phyloP scores from a whole-genome alignment of 2,113 vertebrate species.

The Epinephelus cyanopodus region DNA sequence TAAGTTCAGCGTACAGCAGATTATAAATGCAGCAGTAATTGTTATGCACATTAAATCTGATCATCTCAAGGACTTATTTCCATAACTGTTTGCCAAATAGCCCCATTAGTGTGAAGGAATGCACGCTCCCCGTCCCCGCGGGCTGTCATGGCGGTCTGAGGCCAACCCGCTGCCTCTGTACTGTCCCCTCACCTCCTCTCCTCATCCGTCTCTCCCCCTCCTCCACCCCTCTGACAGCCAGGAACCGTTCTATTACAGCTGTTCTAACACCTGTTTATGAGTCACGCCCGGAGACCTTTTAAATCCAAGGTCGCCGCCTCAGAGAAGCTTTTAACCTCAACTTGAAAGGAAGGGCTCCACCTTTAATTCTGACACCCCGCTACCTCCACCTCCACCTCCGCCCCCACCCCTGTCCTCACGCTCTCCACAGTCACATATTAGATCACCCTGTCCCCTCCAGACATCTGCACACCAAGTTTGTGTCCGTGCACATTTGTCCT shows the following conservation, averaged over 20 bases:
- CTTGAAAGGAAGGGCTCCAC: conserved; percentile 53
- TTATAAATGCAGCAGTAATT: conserved; percentile 25
- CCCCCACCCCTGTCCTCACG: background rate
- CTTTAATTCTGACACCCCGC: conserved; percentile 28
- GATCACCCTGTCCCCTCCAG: conserved; percentile 33
- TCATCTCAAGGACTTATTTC: conserved; percentile 30
- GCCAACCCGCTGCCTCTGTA: background rate
- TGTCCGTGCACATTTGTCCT: conserved; percentile 12
- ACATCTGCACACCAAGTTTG: background rate
- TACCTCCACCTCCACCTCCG: background rate
- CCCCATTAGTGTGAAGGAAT: conserved; percentile 53
- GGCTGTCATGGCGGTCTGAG: conserved; percentile 58
- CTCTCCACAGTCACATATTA: conserved; percentile 24
- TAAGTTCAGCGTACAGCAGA: background rate
- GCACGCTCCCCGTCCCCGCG: conserved; percentile 22
- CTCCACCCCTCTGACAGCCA: conserved; percentile 13
- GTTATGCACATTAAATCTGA: conserved; percentile 33
- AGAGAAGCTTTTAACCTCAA: conserved; percentile 42
- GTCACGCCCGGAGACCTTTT: conserved; percentile 27
- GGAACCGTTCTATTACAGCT: conserved; percentile 56
- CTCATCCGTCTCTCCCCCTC: conserved; percentile 21
- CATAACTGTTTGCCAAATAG: conserved; percentile 38
- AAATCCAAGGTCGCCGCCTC: conserved; percentile 62
- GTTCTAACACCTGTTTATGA: conserved; percentile 66
- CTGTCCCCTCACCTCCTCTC: conserved; percentile 16